These are phyloP conservation scores for Muntiacus reevesi DNA, from an alignment of 2,113 vertebrate genomes.

Conservation along the genomic window DNA sequence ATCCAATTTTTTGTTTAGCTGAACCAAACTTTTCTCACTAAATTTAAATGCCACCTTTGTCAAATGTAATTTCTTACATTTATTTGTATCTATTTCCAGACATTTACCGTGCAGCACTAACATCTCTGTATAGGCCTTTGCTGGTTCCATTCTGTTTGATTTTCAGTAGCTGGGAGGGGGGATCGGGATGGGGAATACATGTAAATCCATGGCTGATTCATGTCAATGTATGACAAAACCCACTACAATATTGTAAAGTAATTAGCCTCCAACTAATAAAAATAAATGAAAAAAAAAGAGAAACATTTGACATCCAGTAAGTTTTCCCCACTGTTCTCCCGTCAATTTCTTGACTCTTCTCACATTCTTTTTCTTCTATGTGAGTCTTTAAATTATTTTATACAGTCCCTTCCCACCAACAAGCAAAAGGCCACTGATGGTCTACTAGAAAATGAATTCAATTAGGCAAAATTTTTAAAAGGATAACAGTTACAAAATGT, in stretches of 20 bases:
- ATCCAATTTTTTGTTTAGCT: neutral
- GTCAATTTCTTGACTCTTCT: neutral
- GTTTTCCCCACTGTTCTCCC: neutral
- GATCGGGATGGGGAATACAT: no score
- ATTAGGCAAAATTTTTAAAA: neutral
- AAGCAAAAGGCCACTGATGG: neutral
- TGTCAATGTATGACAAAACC: no score
- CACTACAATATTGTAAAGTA: no score
- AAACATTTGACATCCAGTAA: no score
- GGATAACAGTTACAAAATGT: neutral
- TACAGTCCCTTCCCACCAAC: neutral
- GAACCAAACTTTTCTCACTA: neutral
- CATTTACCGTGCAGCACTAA: neutral
- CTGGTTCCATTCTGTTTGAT: neutral
- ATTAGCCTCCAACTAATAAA: no score
- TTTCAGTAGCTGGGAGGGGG: neutral
- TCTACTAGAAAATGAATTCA: neutral
- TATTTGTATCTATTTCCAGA: neutral
- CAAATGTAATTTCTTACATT: neutral
- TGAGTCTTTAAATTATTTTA: neutral
- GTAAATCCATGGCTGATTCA: no score
- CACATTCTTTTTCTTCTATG: neutral
- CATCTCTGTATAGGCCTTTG: neutral
- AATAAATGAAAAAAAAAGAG: no score
- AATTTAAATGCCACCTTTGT: neutral